phyloP scores from a whole-genome alignment of 2,797 vertebrate species.

The Vespertilio murinus region DNA sequence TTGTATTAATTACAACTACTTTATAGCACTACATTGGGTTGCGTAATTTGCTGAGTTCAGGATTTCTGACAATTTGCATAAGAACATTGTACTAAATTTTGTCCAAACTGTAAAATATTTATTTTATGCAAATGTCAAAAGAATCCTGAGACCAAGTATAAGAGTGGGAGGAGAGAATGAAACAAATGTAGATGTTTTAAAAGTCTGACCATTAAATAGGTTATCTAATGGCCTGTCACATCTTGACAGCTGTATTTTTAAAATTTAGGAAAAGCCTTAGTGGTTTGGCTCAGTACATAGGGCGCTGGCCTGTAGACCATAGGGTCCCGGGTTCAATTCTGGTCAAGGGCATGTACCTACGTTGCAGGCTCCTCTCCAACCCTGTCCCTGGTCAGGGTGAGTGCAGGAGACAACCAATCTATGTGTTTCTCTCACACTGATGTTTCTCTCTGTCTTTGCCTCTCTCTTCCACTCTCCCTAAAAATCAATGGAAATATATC shows the following conservation, averaged over 20 bases:
- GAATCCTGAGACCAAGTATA: conserved; percentile 62
- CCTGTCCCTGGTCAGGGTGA: no score
- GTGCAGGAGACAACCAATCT: no score
- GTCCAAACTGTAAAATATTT: conserved; percentile 78
- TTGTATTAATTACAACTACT: neutral
- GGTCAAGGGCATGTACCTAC: no score
- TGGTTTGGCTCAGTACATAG: no score
- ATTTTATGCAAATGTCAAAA: conserved; percentile 75
- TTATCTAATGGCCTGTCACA: conserved; percentile 72
- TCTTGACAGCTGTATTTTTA: conserved; percentile 74
- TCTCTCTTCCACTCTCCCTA: no score
- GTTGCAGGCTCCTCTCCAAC: no score
- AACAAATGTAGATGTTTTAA: conserved; percentile 21
- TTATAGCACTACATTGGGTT: conserved; percentile 31
- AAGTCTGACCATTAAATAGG: conserved; percentile 51
- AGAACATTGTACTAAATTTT: conserved; percentile 60
- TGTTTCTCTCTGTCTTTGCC: no score
- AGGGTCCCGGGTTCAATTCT: no score
- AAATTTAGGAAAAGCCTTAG: conserved; percentile 23
- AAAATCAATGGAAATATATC: no score
- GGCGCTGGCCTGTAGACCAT: no score
- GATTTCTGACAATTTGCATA: conserved; percentile 36
- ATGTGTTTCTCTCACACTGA: no score
- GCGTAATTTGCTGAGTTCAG: conserved; percentile 57
- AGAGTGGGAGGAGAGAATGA: conserved; percentile 51